Percentiles rank a stretch among this genome's conserved stretches.
phyloP scores from a whole-genome alignment of 2,797 vertebrate genomes.

The Schizopygopsis malacanthus region DNA sequence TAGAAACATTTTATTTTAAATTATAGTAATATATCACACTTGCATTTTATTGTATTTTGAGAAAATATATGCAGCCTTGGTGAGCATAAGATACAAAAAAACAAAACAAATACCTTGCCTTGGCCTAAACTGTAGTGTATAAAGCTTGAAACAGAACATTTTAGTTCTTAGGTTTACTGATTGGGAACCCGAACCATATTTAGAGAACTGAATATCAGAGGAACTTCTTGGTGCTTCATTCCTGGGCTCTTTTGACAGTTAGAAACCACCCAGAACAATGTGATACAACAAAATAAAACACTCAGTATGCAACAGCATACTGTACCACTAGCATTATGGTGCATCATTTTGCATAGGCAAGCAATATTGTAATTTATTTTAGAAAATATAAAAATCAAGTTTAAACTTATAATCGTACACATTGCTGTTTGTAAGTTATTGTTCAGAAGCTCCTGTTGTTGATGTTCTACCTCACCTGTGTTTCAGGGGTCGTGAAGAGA shows the following conservation, averaged over 20 bases:
- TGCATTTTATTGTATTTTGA: too few relatives aligned
- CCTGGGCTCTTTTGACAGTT: background rate
- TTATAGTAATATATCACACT: background rate
- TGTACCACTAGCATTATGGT: background rate
- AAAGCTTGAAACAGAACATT: background rate
- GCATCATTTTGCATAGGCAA: background rate
- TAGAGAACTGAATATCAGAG: background rate
- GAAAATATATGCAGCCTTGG: background rate
- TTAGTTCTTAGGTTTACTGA: background rate
- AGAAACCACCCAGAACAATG: background rate
- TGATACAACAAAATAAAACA: background rate
- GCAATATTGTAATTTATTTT: background rate
- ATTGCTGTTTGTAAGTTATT: background rate
- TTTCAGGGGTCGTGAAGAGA: slow-evolving; percentile 89
- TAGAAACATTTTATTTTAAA: background rate
- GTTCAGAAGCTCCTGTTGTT: background rate
- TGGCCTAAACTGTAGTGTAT: background rate
- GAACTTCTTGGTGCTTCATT: background rate
- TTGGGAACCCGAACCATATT: background rate
- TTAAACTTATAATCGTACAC: background rate
- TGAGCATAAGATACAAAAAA: background rate
- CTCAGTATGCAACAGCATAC: too few relatives aligned
- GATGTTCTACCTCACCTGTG: slow-evolving; percentile 35
- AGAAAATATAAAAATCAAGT: background rate
- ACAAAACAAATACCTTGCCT: rapidly evolving